A percentile compares a stretch with the other conserved stretches of the same genome.
Evolutionary conservation across 2,888 invertebrate species (phyloP).

Genomic region (Temnothorax rugatulus): DNA sequence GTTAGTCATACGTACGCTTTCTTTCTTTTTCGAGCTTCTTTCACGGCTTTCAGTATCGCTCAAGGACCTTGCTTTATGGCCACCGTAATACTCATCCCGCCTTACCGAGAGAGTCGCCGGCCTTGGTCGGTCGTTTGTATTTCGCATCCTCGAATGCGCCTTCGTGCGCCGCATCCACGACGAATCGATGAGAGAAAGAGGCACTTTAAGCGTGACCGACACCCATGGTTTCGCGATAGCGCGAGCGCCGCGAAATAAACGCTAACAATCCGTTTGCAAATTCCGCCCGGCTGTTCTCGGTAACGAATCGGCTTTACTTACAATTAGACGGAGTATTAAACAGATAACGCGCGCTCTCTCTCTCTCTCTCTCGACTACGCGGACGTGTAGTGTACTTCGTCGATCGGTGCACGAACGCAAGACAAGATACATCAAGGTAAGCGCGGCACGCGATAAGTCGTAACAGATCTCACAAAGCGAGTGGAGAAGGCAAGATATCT

Average conservation of each 20-base stretch:
- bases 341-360: slow-evolving; percentile 15
- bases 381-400: not conserved
- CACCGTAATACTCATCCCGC: slow-evolving; percentile 68
- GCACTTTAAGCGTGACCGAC: slow-evolving; percentile 43
- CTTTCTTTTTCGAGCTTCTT: slow-evolving; percentile 61
- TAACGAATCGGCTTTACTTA: slow-evolving; percentile 43
- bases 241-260: slow-evolving; percentile 26
- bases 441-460: slow-evolving; percentile 27
- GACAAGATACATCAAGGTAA: slow-evolving; percentile 34
- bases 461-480: slow-evolving; percentile 30
- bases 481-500: slow-evolving; percentile 30
- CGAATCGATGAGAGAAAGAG: slow-evolving; percentile 41
- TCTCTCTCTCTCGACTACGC: not conserved
- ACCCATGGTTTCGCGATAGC: slow-evolving; percentile 40
- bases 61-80: slow-evolving; percentile 59
- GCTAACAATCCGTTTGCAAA: slow-evolving; percentile 33
- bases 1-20: slow-evolving; percentile 73
- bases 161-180: slow-evolving; percentile 41
- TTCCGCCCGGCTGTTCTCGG: slow-evolving; percentile 22
- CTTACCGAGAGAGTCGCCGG: slow-evolving; percentile 66
- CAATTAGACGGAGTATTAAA: slow-evolving; percentile 11
- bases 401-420: slow-evolving; percentile 6
- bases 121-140: slow-evolving; percentile 64
- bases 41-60: slow-evolving; percentile 40
- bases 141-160: slow-evolving; percentile 49